Percentiles rank a stretch among this genome's conserved stretches.
Conservation (phyloP, 2,888 invertebrate genomes). For the Anthophora plumipes region DNA sequence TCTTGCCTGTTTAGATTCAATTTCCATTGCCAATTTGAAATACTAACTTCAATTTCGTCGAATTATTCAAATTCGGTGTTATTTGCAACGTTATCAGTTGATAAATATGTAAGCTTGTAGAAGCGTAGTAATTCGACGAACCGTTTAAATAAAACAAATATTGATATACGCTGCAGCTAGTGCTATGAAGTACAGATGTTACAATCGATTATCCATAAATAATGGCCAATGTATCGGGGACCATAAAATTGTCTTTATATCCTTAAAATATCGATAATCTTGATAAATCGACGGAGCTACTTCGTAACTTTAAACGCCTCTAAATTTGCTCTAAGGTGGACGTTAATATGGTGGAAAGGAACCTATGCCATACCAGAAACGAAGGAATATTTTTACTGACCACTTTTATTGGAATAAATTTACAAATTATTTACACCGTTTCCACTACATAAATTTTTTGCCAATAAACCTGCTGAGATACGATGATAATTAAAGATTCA, state of each 20-base stretch:
- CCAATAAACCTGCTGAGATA: not conserved
- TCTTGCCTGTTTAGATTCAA: too few relatives aligned
- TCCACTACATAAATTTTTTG: not conserved
- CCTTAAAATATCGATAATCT: constrained; percentile 58
- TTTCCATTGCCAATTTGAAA: too few relatives aligned
- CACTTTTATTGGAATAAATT: not conserved
- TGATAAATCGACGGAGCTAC: constrained; percentile 38
- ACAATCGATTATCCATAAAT: constrained; percentile 55
- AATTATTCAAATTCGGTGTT: not conserved
- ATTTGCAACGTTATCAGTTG: constrained; percentile 5
- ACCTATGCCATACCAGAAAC: not conserved
- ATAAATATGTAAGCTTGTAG: constrained; percentile 12
- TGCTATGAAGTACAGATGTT: constrained; percentile 53
- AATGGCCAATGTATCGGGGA: constrained; percentile 37
- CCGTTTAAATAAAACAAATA: constrained; percentile 38
- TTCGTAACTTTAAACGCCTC: constrained; percentile 43
- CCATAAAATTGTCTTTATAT: constrained; percentile 54
- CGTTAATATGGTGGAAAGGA: constrained; percentile 21
- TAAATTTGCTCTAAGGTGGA: constrained; percentile 47
- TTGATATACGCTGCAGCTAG: constrained; percentile 29
- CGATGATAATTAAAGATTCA: not conserved
- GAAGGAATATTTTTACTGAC: not conserved
- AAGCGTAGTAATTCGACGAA: constrained; percentile 18
- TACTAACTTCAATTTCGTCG: not conserved
- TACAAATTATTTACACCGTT: not conserved